Evolutionary conservation across 2,113 vertebrate genomes (phyloP).

Genomic region (Xyrauchen texanus): DNA sequence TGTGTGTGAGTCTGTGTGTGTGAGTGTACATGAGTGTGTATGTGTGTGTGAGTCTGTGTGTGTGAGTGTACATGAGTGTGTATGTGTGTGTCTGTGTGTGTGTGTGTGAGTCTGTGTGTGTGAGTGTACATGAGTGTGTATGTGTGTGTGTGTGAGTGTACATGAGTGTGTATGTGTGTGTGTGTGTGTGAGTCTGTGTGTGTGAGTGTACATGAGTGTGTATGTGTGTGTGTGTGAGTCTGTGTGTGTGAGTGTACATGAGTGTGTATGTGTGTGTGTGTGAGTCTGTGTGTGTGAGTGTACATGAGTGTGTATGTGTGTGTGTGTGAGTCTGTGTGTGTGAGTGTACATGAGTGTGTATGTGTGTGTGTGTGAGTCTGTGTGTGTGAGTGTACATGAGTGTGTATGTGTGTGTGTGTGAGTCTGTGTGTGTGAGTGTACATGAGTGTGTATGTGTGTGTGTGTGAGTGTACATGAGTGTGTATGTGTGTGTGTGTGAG

Average conservation of each 20-base stretch:
- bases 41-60: neutral
- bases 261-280: no score
- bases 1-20: neutral
- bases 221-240: neutral
- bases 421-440: no score
- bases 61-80: neutral
- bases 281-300: neutral
- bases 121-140: neutral
- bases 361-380: neutral
- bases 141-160: neutral
- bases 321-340: neutral
- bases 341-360: constrained; percentile 4
- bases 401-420: no score
- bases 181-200: neutral
- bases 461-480: constrained; percentile 1
- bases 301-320: no score
- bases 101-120: neutral
- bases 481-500: neutral
- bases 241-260: neutral
- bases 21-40: constrained; percentile 7
- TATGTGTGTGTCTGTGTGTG: neutral
- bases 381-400: neutral
- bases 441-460: neutral
- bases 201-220: constrained; percentile 3
- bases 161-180: no score